Evolutionary conservation across 2,797 vertebrate genomes (phyloP).

Genomic region (Amniataba percoides): DNA sequence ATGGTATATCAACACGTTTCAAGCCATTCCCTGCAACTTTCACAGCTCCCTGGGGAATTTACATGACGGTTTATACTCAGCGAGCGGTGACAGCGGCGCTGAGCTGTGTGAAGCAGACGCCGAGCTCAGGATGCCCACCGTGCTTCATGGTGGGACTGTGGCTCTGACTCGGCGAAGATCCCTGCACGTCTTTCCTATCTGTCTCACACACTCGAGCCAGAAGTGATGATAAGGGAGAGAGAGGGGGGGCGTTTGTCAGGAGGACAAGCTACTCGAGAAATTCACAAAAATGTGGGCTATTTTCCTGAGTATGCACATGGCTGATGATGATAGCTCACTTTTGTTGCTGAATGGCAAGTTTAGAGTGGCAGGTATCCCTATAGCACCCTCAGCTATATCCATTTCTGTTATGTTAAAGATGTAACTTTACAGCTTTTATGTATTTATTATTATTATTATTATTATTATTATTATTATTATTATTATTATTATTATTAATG

Average conservation of each 20-base stretch:
- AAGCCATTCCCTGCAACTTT: background rate
- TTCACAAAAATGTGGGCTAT: slow-evolving; percentile 34
- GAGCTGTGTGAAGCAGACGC: background rate
- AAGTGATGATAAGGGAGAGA: slow-evolving; percentile 61
- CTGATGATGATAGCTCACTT: background rate
- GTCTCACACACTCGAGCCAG: slow-evolving; percentile 46
- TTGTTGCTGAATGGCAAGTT: background rate
- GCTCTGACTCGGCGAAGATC: slow-evolving; percentile 22
- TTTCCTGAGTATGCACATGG: slow-evolving; percentile 10
- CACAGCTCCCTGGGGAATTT: background rate
- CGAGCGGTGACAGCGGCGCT: background rate
- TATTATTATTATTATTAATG: background rate
- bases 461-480: background rate
- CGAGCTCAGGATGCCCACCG: background rate
- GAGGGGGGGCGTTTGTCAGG: slow-evolving; percentile 1
- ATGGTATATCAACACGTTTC: background rate
- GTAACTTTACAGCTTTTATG: background rate
- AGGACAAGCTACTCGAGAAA: slow-evolving; percentile 46
- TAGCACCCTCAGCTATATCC: background rate
- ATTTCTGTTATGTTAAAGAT: background rate
- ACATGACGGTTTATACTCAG: too few relatives aligned
- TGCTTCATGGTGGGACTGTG: background rate
- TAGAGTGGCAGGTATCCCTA: background rate
- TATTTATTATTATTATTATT: background rate
- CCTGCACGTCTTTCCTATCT: slow-evolving; percentile 61